A percentile compares a stretch with the other conserved stretches of the same genome.
phyloP scores from a whole-genome alignment of 2,113 vertebrate genomes.

The Peucedramus taeniatus region DNA sequence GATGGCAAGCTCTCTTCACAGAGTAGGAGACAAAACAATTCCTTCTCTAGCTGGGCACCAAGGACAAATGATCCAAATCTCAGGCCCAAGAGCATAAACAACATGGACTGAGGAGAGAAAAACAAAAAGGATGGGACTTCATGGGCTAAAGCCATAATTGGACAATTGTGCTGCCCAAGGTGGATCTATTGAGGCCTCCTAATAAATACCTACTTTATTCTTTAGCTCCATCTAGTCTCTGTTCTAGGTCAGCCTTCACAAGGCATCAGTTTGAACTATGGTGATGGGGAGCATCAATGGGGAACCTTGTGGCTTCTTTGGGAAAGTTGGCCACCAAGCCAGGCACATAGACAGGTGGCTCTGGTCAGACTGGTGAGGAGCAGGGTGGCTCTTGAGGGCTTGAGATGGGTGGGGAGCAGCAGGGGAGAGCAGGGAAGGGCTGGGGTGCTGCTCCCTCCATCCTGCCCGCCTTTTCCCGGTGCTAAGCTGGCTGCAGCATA shows the following conservation, averaged over 20 bases:
- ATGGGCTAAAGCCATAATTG: not conserved
- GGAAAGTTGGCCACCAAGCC: not conserved
- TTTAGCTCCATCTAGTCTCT: not conserved
- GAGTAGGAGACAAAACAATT: not conserved
- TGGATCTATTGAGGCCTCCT: not conserved
- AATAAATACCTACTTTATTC: not conserved
- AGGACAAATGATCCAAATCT: not conserved
- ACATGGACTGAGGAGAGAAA: not conserved
- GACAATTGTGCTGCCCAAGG: not conserved
- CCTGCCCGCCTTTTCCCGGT: fast-evolving
- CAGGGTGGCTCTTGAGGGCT: fast-evolving
- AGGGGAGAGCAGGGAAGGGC: not conserved
- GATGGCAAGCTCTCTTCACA: not conserved
- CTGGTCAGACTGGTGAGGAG: not conserved
- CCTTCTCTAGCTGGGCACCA: not conserved
- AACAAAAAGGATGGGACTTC: not conserved
- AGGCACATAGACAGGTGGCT: not conserved
- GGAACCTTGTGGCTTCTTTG: not conserved
- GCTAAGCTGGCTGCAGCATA: not conserved
- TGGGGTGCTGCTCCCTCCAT: not conserved
- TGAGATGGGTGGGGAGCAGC: not conserved
- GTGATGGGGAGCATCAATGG: not conserved
- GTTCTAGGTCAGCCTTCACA: not conserved
- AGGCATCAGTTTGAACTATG: not conserved
- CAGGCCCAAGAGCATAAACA: not conserved